Evolutionary conservation across 2,797 vertebrate genomes (phyloP), one percentile per base, ranked within the genome.

Genomic region (Danio tinwini): DNA sequence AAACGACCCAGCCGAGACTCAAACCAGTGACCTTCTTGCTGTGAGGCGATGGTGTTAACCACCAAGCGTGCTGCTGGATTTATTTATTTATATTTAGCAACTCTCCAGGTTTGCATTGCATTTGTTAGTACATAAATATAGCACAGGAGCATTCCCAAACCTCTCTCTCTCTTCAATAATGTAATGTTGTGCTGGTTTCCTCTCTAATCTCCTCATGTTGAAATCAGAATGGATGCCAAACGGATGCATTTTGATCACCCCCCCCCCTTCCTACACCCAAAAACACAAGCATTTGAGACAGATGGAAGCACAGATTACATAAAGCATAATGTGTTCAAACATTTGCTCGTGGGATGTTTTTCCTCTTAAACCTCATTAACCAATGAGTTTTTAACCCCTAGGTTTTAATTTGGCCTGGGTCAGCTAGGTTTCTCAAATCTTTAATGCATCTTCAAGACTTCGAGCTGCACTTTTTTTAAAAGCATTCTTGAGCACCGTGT

Each of bases 171-270:
- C 3, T 44, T n/a, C 10, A 4, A 11, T 37, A 17, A 16, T 59
- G 14, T 39, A 58, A 59, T 42, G 13, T 19, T 9, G 5, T 50
- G 47, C 16, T 65, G 49, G 19, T 45, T 56, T 58, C 42, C 55
- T 73, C 42, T 47, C 42, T 47, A 59, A 73, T 73, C 70, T 73
- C 19, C 55, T 59, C 40, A 59, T 59, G 53, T 10, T 73, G 39
- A 52, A 21, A 16, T 72, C 12, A 0, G 39, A 3, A 7, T 5
- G 53, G 40, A 58, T 29, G 21, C 47, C 70, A 58, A 44, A 21
- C 0, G 19, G 19, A 59, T 5, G 13, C 42, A 73, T 59, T 59
- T 73, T 59, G 8, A 45, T 10, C 53, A 7, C 3, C n/a, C n/a
- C n/a, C n/a, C n/a, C n/a, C n/a, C n/a, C n/a, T n/a, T n/a, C n/a